Conservation (phyloP, 2,113 vertebrate genomes). For the Tragulus kanchil region DNA sequence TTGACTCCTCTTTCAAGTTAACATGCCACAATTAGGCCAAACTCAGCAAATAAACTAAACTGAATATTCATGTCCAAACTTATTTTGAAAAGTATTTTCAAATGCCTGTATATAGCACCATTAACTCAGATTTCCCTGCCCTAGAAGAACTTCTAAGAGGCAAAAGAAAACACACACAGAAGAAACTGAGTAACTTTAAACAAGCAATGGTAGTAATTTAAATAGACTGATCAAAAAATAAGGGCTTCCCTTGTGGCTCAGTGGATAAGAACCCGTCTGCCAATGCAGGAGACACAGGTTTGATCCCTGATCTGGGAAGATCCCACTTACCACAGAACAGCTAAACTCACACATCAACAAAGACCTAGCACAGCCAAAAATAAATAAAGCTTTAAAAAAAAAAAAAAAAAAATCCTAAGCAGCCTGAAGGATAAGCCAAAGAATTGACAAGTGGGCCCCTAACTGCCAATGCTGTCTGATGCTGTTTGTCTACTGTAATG, state of each 20-base stretch:
- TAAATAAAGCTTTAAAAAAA: no score
- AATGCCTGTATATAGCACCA: neutral
- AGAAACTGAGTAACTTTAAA: neutral
- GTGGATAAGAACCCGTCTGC: no score
- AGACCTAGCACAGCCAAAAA: no score
- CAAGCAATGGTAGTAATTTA: neutral
- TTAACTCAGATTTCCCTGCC: conserved; percentile 43
- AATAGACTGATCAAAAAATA: neutral
- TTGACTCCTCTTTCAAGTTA: neutral
- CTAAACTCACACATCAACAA: no score
- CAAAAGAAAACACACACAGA: neutral
- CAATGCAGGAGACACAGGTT: no score
- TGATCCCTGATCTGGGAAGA: no score
- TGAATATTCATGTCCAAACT: neutral
- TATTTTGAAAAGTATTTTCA: neutral
- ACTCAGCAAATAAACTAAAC: neutral
- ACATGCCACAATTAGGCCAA: neutral
- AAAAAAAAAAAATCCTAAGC: neutral
- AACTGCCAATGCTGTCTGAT: neutral
- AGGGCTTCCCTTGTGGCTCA: no score
- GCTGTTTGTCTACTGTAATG: neutral
- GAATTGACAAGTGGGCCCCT: neutral
- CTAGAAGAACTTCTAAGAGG: conserved; percentile 50
- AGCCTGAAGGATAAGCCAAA: neutral
- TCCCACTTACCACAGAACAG: no score